Conservation (phyloP, 2,113 vertebrate species). For the Eulemur macaco region DNA sequence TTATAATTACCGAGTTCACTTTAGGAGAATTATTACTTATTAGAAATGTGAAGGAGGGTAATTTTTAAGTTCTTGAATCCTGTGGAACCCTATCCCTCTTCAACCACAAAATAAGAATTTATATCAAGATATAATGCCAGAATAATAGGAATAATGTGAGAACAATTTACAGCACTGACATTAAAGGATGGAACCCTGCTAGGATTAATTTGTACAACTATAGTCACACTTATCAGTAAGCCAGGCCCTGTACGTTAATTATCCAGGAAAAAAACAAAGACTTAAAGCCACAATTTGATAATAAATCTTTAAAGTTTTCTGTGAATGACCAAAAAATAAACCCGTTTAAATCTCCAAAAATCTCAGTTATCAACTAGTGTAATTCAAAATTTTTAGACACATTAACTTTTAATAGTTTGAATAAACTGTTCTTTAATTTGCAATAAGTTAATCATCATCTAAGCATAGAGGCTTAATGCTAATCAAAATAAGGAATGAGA, state of each 20-base stretch:
- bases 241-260: neutral
- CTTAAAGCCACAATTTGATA: neutral
- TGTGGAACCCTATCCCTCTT: conserved; percentile 54
- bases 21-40: conserved; percentile 34
- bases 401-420: conserved; percentile 18
- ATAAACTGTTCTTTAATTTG: neutral
- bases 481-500: conserved; percentile 9
- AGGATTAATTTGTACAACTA: conserved; percentile 52
- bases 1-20: conserved; percentile 59
- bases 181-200: conserved; percentile 47
- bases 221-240: conserved; percentile 55
- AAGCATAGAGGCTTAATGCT: conserved; percentile 30
- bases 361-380: neutral
- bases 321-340: conserved; percentile 49
- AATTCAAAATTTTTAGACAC: conserved; percentile 2
- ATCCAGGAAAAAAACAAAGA: neutral
- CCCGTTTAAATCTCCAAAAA: neutral
- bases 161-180: conserved; percentile 47
- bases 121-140: conserved; percentile 30
- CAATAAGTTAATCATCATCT: conserved; percentile 11
- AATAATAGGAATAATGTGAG: conserved; percentile 46
- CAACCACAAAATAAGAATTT: conserved; percentile 55
- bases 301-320: conserved; percentile 17
- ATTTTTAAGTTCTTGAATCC: conserved; percentile 67
- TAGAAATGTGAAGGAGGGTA: conserved; percentile 35